These are phyloP conservation scores for Pelecanoides urinatrix DNA, from an alignment of 2,113 vertebrate species.

Conservation along the genomic window DNA sequence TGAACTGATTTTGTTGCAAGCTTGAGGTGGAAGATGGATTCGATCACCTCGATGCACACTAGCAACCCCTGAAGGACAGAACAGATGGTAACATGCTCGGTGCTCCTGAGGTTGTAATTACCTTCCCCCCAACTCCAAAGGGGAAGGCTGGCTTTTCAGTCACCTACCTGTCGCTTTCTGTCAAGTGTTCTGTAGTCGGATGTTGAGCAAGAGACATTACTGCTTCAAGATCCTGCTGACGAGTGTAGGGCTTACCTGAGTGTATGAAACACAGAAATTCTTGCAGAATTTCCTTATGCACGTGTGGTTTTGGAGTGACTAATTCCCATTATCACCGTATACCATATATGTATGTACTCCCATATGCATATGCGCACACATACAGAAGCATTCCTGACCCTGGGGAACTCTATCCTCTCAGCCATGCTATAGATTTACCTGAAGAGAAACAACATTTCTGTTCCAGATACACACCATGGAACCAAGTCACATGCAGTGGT, in stretches of 20 bases:
- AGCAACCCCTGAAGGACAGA: background rate
- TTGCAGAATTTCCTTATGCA: accelerated
- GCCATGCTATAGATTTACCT: background rate
- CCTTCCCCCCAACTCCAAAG: background rate
- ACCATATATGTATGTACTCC: accelerated
- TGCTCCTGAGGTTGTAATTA: background rate
- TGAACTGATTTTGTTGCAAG: accelerated
- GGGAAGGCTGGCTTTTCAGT: background rate
- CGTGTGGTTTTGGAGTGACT: background rate
- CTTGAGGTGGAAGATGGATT: background rate
- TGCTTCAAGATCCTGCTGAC: background rate
- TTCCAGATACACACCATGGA: background rate
- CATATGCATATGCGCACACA: accelerated
- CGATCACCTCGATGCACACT: accelerated
- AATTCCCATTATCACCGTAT: background rate
- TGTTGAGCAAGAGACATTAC: background rate
- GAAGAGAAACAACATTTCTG: background rate
- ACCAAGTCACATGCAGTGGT: background rate
- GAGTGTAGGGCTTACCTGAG: background rate
- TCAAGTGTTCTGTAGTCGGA: background rate
- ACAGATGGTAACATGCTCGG: background rate
- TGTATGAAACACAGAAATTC: background rate
- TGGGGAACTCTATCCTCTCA: background rate
- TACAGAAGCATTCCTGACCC: accelerated
- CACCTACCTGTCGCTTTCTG: background rate